Conservation (phyloP, 2,797 vertebrate genomes). For the Heteromormyrus szaboi region DNA sequence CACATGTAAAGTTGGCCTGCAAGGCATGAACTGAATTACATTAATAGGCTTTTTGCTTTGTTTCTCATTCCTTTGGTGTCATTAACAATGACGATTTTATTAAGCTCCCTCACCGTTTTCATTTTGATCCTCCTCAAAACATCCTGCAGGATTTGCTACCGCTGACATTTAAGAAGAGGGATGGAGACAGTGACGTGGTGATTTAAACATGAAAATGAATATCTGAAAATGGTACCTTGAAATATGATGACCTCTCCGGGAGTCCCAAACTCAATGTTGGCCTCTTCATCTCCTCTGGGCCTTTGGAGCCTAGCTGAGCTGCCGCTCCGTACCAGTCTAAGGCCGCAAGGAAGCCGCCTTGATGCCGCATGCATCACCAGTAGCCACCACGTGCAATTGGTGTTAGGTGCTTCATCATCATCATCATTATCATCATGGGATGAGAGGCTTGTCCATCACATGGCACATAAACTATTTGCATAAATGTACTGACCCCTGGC, state of each 20-base stretch:
- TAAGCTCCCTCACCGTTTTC: slow-evolving; percentile 31
- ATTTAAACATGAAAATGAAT: neutral
- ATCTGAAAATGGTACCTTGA: neutral
- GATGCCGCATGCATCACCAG: neutral
- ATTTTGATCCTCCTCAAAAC: slow-evolving; percentile 48
- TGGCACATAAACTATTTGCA: neutral
- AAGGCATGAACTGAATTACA: slow-evolving; percentile 47
- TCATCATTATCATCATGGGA: neutral
- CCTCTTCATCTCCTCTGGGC: neutral
- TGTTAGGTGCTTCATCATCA: neutral
- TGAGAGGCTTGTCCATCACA: neutral
- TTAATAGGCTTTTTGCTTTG: slow-evolving; percentile 35
- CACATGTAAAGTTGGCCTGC: slow-evolving; percentile 36
- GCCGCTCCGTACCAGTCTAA: neutral
- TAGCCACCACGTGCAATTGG: neutral
- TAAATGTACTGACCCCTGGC: neutral
- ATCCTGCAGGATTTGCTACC: slow-evolving; percentile 50
- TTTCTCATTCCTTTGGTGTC: neutral
- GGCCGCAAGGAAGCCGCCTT: neutral
- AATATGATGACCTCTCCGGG: neutral
- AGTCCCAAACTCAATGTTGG: neutral
- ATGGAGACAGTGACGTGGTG: neutral
- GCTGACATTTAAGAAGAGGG: neutral
- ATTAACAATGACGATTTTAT: slow-evolving; percentile 33
- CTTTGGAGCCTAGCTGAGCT: neutral